Evolutionary conservation across 2,113 vertebrate species (phyloP).

Genomic region (Ictalurus punctatus): DNA sequence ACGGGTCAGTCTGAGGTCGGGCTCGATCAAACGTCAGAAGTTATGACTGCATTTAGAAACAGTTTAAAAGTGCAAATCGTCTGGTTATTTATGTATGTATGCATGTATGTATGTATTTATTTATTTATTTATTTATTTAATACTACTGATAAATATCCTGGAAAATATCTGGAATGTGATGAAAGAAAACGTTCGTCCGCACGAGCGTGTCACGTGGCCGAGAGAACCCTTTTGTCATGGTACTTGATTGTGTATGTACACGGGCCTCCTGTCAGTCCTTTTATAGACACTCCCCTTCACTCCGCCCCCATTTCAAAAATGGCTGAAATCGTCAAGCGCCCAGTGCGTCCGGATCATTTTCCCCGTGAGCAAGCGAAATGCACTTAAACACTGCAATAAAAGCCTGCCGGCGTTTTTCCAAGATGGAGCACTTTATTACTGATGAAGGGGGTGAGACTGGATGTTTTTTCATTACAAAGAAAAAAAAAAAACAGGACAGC

Average conservation of each 20-base stretch:
- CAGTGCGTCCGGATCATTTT: background rate
- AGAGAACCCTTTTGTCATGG: background rate
- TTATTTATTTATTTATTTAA: too few species aligned
- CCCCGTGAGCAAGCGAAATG: background rate
- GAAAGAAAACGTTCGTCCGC: background rate
- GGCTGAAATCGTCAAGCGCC: background rate
- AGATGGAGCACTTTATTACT: background rate
- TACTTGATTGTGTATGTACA: background rate
- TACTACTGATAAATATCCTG: background rate
- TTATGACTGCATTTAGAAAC: background rate
- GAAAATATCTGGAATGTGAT: background rate
- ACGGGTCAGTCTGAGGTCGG: background rate
- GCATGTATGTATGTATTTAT: too few species aligned
- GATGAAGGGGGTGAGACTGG: background rate
- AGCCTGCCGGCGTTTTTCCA: background rate
- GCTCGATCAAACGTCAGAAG: background rate
- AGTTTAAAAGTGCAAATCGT: background rate
- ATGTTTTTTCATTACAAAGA: background rate
- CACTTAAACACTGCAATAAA: background rate
- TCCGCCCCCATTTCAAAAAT: background rate
- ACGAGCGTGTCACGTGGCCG: background rate
- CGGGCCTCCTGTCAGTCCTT: background rate
- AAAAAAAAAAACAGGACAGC: background rate
- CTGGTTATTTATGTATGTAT: too few species aligned
- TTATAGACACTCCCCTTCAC: background rate